Percentiles rank a stretch among this genome's conserved stretches.
These are phyloP conservation scores for Cygnus olor DNA, from an alignment of 2,797 vertebrate species.

Conservation along the genomic window DNA sequence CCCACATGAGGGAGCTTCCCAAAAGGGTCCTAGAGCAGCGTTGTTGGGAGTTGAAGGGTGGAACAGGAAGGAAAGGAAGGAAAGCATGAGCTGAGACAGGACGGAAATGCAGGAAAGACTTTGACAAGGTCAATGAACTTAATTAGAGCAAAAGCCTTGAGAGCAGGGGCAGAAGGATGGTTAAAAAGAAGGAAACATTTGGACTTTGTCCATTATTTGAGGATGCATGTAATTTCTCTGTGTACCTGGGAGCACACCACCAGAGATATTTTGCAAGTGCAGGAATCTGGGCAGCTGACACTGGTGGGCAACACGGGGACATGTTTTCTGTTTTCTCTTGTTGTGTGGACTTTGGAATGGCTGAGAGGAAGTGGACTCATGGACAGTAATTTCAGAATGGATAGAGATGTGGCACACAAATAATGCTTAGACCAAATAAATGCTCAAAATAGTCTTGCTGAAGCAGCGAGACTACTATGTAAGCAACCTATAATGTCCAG, in stretches of 20 bases:
- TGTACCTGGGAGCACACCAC: accelerated
- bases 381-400: not conserved
- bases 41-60: not conserved
- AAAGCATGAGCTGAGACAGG: not conserved
- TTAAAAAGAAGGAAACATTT: not conserved
- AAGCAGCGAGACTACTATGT: not conserved
- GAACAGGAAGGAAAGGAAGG: not conserved
- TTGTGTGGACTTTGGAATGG: not conserved
- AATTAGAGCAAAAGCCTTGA: not conserved
- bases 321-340: not conserved
- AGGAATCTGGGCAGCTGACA: not conserved
- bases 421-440: not conserved
- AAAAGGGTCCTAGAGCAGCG: not conserved
- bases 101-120: not conserved
- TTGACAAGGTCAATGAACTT: not conserved
- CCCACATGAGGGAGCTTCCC: not conserved
- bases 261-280: not conserved
- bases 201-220: not conserved
- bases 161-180: not conserved
- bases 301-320: not conserved
- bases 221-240: not conserved
- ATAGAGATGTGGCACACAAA: not conserved
- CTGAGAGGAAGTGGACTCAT: not conserved
- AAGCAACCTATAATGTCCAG: not conserved
- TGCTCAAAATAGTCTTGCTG: not conserved